Evolutionary conservation across 2,797 vertebrate species (phyloP).

Genomic region (Onychomys torridus): DNA sequence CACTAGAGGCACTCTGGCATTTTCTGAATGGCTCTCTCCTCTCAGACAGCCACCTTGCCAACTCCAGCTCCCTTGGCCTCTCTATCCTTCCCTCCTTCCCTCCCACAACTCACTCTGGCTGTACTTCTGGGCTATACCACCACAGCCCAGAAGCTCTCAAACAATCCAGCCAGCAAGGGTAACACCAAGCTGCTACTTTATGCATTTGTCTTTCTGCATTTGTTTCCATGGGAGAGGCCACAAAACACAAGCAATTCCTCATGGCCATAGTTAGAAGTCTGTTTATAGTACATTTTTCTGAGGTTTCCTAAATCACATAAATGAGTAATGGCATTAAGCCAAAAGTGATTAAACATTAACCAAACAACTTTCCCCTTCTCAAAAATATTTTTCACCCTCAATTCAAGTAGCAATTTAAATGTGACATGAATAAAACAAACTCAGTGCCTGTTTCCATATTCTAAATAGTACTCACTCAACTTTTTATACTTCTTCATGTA

Average conservation of each 20-base stretch:
- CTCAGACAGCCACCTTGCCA: background rate
- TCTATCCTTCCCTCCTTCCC: background rate
- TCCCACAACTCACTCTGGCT: background rate
- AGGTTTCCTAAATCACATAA: conserved; percentile 35
- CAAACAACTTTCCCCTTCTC: background rate
- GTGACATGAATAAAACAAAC: background rate
- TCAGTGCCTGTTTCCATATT: background rate
- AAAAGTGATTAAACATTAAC: conserved; percentile 3
- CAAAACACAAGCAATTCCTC: background rate
- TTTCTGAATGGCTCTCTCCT: background rate
- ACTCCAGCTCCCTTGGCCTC: background rate
- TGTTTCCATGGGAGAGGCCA: background rate
- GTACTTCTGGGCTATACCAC: background rate
- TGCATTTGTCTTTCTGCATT: background rate
- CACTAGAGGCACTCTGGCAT: background rate
- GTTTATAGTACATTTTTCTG: background rate
- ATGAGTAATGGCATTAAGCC: background rate
- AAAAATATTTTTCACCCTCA: background rate
- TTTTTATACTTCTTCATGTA: conserved; percentile 14
- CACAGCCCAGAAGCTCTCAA: background rate
- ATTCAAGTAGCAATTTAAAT: background rate
- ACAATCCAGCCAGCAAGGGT: background rate
- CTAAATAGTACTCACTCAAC: conserved; percentile 2
- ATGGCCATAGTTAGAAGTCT: background rate
- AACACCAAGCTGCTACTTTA: background rate